Percentiles rank a stretch among this genome's conserved stretches.
Conservation (phyloP, 2,113 vertebrate genomes). For the Camelus dromedarius region DNA sequence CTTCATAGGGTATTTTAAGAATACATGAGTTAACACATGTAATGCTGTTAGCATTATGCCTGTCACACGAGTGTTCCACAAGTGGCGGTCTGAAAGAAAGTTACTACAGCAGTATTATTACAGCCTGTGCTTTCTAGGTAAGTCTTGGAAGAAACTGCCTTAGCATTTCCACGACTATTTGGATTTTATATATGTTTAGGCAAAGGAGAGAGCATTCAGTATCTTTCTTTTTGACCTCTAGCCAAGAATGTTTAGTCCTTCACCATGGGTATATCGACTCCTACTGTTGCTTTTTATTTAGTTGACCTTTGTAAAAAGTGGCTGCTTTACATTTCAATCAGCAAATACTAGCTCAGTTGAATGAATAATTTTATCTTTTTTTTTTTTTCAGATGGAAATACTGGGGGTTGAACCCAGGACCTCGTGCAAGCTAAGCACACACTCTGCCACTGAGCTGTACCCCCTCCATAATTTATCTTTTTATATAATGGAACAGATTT, state of each 20-base stretch:
- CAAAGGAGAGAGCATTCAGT: not conserved
- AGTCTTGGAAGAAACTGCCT: not conserved
- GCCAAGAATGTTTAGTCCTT: conserved; percentile 36
- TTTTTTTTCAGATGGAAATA: no score
- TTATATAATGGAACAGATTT: not conserved
- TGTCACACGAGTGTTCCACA: not conserved
- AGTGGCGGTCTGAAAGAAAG: not conserved
- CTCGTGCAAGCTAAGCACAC: no score
- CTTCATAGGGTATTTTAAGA: conserved; percentile 5
- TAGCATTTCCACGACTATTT: not conserved
- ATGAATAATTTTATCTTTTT: not conserved
- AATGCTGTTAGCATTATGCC: not conserved
- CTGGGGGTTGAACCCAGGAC: no score
- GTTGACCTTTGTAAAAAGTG: not conserved
- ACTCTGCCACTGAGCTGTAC: no score
- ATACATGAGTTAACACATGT: not conserved
- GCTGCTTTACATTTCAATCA: conserved; percentile 33
- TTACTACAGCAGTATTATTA: not conserved
- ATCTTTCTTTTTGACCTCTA: not conserved
- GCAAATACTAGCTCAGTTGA: conserved; percentile 27
- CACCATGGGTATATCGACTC: not conserved
- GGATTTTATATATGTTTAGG: not conserved
- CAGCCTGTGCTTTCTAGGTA: not conserved
- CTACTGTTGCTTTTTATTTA: not conserved
- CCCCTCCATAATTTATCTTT: not conserved